These are phyloP conservation scores for Mionectes macconnelli DNA, from an alignment of 2,113 vertebrate genomes.

Conservation along the genomic window DNA sequence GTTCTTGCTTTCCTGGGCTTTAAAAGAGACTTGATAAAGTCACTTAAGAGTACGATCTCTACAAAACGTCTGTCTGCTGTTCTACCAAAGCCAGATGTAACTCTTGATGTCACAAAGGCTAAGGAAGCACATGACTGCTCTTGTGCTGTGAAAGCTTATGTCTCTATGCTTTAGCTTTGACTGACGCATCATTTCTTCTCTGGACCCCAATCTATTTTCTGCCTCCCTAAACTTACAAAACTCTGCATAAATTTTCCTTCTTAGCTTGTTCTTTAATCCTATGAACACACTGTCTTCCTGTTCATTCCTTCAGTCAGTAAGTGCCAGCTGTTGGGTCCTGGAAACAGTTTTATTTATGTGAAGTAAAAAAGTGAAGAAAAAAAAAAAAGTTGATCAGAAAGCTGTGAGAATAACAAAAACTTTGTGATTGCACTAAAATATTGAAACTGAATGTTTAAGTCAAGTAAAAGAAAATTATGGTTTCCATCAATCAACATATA, in stretches of 20 bases:
- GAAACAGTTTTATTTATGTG: constrained; percentile 67
- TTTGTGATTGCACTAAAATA: not conserved
- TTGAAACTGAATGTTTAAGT: constrained; percentile 44
- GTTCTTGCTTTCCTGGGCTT: not conserved
- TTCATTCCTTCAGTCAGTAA: constrained; percentile 70
- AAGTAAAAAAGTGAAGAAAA: not conserved
- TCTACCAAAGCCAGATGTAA: not conserved
- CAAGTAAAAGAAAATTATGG: constrained; percentile 20
- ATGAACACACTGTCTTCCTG: constrained; percentile 70
- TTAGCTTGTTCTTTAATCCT: constrained; percentile 71
- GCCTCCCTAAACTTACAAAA: constrained; percentile 85
- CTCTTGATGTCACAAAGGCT: constrained; percentile 10
- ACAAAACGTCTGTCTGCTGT: not conserved
- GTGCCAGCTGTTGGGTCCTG: constrained; percentile 66
- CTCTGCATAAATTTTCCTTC: constrained; percentile 83
- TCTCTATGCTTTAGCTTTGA: constrained; percentile 71
- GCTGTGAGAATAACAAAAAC: constrained; percentile 54
- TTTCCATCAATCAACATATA: constrained; percentile 20
- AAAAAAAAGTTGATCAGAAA: constrained; percentile 43
- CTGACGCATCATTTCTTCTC: constrained; percentile 82
- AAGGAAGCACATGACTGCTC: constrained; percentile 18
- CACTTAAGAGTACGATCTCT: not conserved
- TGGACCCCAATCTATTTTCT: constrained; percentile 86
- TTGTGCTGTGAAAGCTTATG: constrained; percentile 48
- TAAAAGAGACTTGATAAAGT: not conserved